These are phyloP conservation scores for Diorhabda carinulata DNA, from an alignment of 1,140 invertebrate genomes.

Conservation along the genomic window DNA sequence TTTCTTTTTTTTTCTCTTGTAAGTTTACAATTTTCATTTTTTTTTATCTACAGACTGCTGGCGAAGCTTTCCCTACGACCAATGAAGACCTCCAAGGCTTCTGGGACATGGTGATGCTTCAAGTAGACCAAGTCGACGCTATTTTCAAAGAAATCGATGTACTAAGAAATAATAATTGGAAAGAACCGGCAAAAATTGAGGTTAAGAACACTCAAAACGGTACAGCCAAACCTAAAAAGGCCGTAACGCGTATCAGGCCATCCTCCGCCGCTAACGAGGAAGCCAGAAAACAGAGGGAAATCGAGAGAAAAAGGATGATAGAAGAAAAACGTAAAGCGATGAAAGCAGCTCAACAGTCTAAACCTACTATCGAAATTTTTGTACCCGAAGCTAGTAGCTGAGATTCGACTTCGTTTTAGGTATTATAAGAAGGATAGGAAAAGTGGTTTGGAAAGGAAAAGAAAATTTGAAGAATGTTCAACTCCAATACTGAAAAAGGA, in stretches of 20 bases:
- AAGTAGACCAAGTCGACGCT: constrained; percentile 76
- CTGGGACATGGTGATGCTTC: constrained; percentile 95
- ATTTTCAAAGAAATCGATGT: constrained; percentile 73
- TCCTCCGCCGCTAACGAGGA: constrained; percentile 52
- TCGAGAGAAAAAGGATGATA: constrained; percentile 72
- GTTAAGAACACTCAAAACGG: constrained; percentile 41
- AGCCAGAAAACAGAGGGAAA: constrained; percentile 65
- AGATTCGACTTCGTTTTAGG: constrained; percentile 23
- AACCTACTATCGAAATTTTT: constrained; percentile 58
- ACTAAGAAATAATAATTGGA: constrained; percentile 69
- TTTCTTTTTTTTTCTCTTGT: background rate
- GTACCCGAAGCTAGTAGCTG: constrained; percentile 52
- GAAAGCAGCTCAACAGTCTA: constrained; percentile 49
- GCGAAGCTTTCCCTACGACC: constrained; percentile 83
- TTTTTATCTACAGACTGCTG: constrained; percentile 52
- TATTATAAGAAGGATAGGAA: constrained; percentile 5
- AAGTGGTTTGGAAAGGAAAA: background rate
- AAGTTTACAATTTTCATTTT: background rate
- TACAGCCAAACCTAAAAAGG: constrained; percentile 41
- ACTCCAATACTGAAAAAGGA: background rate
- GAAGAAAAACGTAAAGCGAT: constrained; percentile 71
- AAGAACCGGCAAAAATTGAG: constrained; percentile 31
- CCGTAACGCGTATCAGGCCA: constrained; percentile 43
- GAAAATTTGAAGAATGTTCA: constrained; percentile 2
- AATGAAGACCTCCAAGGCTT: constrained; percentile 88